Base-by-base conservation (phyloP, 1,140 invertebrate genomes). In the Drosophila micromelanica region DNA sequence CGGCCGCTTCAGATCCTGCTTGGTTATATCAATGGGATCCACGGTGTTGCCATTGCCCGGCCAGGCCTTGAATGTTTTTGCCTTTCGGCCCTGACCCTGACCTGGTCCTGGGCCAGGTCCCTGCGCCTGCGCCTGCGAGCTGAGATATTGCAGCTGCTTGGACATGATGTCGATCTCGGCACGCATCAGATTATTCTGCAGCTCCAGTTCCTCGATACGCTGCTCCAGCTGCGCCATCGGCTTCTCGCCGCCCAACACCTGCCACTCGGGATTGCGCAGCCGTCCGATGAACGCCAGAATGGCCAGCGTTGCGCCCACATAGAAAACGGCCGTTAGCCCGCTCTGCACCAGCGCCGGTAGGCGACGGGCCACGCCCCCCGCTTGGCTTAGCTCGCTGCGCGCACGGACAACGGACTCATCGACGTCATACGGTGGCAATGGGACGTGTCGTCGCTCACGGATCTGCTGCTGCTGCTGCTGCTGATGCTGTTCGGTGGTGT, bases 161-260 rank as follows among this genome's bases (percentile, higher is more conserved):
- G 82, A 77, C 45, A 91, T 85, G 12, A 91, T 76, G 17, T 91
- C 90, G 42, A 91, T 91, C 43, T 91, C 90, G 23, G 90, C 90
- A 1, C 90, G 78, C 76, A 91, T 80, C 8, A 91, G 54, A 75
- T 91, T 91, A 35, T 91, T 91, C 55, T 90, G 82, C 42, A 91
- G 40, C 43, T 91, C 90, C 42, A 91, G 49, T n/a, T 91, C 82
- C 1, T 56, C 73, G 23, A 91, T 30, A 8, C 85, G 85, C 20
- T 87, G 82, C 30, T 91, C 76, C 35, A 91, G 45, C 8, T 78
- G 76, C 5, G 52, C 46, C 11, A 71, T 15, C 0, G 73, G 63
- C 5, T 79, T 75, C 1, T 60, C 56, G 5, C 40, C 63, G 27
- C 63, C 45, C 0, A 76, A 65, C 7, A 62, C 65, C 63, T 72